Conservation (phyloP, 64 coral and sea anemone species). For the Pocillopora verrucosa region DNA sequence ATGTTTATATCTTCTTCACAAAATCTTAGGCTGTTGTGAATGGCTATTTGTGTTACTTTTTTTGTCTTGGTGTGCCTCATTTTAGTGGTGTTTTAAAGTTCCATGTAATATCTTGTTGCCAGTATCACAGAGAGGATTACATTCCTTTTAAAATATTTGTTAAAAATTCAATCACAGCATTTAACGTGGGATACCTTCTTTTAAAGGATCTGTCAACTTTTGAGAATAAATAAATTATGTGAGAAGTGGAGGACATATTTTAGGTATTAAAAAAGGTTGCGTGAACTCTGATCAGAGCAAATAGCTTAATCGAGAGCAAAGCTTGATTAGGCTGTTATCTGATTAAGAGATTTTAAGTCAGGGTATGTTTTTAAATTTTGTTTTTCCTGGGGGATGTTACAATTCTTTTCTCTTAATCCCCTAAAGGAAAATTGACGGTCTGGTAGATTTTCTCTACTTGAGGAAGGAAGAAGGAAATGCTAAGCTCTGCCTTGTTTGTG, state of each 20-base stretch:
- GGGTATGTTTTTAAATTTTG: background rate
- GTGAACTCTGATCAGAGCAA: background rate
- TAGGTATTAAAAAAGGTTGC: background rate
- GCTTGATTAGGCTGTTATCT: conserved; percentile 10
- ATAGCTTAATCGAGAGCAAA: background rate
- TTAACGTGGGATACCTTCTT: background rate
- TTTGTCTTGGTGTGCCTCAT: background rate
- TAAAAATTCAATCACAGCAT: background rate
- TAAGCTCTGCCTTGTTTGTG: background rate
- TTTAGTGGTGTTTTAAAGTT: background rate
- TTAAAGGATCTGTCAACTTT: background rate
- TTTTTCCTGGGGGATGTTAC: conserved; percentile 13
- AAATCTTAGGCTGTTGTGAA: background rate
- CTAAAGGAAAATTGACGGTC: conserved; percentile 12
- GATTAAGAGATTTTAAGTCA: conserved; percentile 20
- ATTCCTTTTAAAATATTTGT: background rate
- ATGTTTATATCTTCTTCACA: background rate
- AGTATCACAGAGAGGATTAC: background rate
- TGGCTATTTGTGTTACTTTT: background rate
- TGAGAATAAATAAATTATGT: background rate
- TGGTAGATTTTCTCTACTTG: background rate
- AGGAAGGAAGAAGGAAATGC: conserved; percentile 38
- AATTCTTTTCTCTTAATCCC: background rate
- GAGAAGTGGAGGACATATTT: background rate
- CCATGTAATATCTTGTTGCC: background rate